A percentile compares a stretch with the other conserved stretches of the same genome.
Evolutionary conservation across 2,888 invertebrate genomes (phyloP).

Genomic region (Steinernema hermaphroditum): DNA sequence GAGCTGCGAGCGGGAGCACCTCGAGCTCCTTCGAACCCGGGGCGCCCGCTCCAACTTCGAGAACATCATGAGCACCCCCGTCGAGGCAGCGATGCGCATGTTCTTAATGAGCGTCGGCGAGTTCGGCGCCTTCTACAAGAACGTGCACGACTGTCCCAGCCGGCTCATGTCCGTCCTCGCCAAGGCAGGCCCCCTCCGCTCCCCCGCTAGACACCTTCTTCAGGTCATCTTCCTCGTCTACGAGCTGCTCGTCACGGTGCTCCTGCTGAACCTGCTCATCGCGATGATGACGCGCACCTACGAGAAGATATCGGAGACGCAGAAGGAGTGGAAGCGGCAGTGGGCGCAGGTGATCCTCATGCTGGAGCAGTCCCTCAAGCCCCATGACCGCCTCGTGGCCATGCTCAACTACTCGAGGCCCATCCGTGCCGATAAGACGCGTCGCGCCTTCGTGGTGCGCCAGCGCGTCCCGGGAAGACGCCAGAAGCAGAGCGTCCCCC

Average conservation of each 20-base stretch:
- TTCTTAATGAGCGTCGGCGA: conserved; percentile 96
- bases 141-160: conserved; percentile 75
- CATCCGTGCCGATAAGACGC: conserved; percentile 65
- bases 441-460: conserved; percentile 36
- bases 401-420: conserved; percentile 88
- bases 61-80: conserved; percentile 50
- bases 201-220: background rate
- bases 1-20: conserved; percentile 43
- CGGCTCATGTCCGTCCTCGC: conserved; percentile 45
- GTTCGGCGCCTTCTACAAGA: conserved; percentile 90
- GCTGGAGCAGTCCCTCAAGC: conserved; percentile 91
- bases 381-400: conserved; percentile 80
- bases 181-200: conserved; percentile 46
- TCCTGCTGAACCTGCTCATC: conserved; percentile 94
- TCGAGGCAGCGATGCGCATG: conserved; percentile 86
- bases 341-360: conserved; percentile 95
- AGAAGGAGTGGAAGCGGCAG: conserved; percentile 95
- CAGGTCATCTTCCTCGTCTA: conserved; percentile 84
- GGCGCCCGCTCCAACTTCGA: conserved; percentile 39
- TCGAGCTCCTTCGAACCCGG: background rate
- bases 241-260: conserved; percentile 92
- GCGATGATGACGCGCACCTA: conserved; percentile 99
- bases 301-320: conserved; percentile 92
- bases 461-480: conserved; percentile 27
- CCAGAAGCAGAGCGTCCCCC: background rate